These are phyloP conservation scores for Pseudeuparius sepicola DNA, from an alignment of 2,888 invertebrate genomes.

Conservation along the genomic window DNA sequence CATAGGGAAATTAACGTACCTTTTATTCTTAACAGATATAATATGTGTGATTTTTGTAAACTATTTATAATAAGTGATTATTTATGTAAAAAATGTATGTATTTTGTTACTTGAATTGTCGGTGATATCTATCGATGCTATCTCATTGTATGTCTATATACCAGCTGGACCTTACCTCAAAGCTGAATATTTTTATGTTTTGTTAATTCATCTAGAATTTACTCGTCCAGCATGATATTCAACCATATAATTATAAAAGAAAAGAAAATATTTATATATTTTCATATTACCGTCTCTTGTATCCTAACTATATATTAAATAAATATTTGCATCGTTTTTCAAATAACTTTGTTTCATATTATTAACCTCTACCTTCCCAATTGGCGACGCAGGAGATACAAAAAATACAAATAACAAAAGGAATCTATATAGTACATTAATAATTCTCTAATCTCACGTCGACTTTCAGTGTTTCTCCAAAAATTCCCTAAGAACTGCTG, in stretches of 20 bases:
- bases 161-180: slow-evolving; percentile 31
- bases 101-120: slow-evolving; percentile 34
- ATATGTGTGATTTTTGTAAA: slow-evolving; percentile 38
- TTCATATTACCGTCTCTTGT: slow-evolving; percentile 41
- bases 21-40: slow-evolving; percentile 37
- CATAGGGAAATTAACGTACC: slow-evolving; percentile 36
- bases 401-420: slow-evolving; percentile 1
- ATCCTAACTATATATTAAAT: slow-evolving; percentile 40
- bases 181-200: no score
- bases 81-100: slow-evolving; percentile 38
- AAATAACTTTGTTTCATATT: slow-evolving; percentile 21
- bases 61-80: slow-evolving; percentile 35
- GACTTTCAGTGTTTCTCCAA: slow-evolving; percentile 2
- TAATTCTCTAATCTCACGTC: not conserved
- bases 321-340: slow-evolving; percentile 41
- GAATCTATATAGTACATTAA: not conserved
- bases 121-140: slow-evolving; percentile 29
- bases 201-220: no score
- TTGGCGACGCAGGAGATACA: no score
- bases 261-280: slow-evolving; percentile 39
- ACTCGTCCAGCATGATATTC: slow-evolving; percentile 31
- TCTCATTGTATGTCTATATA: slow-evolving; percentile 33
- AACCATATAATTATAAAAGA: slow-evolving; percentile 30
- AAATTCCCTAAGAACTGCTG: not conserved
- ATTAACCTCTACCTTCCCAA: slow-evolving; percentile 1